Conservation (phyloP, 2,888 invertebrate species). For the Lochmaea capreae region DNA sequence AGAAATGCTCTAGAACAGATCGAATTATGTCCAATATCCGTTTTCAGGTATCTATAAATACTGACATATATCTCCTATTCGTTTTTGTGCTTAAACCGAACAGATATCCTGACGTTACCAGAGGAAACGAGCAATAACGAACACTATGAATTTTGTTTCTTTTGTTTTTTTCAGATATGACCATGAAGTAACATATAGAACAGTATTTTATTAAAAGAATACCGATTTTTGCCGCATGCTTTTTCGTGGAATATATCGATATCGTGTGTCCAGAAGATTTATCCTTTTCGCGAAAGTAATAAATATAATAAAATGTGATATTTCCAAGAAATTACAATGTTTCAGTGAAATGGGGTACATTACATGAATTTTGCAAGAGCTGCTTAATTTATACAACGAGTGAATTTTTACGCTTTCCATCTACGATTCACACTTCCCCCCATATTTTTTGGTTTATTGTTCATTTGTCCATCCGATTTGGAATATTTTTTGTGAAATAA, state of each 20-base stretch:
- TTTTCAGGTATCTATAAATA: constrained; percentile 26
- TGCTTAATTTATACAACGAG: too few species aligned
- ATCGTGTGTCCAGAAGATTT: background rate
- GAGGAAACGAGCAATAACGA: constrained; percentile 4
- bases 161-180: background rate
- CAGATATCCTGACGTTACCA: constrained; percentile 5
- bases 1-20: too few species aligned
- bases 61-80: background rate
- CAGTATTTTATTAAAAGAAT: background rate
- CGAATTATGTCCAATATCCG: constrained; percentile 2
- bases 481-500: too few species aligned
- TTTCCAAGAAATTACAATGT: background rate
- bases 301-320: background rate
- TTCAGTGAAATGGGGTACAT: too few species aligned
- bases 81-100: background rate
- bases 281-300: background rate
- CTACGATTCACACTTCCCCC: too few species aligned
- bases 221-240: background rate
- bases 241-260: background rate
- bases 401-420: too few species aligned
- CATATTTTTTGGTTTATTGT: too few species aligned
- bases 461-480: too few species aligned
- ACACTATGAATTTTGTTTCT: background rate
- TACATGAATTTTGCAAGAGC: too few species aligned
- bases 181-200: background rate